Evolutionary conservation across 2,797 vertebrate genomes (phyloP).

Genomic region (Lutjanus argentimaculatus): DNA sequence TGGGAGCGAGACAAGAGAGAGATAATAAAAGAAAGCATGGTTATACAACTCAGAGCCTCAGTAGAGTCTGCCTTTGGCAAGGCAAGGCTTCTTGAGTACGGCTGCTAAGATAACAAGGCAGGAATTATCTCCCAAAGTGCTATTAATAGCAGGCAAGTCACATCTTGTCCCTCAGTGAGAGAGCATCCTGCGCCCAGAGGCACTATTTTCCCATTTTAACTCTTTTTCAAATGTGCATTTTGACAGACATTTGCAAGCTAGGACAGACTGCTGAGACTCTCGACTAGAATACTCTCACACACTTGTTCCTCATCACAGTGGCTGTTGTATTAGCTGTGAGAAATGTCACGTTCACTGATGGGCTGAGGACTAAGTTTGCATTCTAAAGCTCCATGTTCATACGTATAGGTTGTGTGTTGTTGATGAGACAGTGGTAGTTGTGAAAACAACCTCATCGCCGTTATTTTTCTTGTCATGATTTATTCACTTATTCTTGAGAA

Average conservation of each 20-base stretch:
- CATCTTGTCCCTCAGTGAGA: conserved; percentile 79
- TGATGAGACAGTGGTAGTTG: neutral
- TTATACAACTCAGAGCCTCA: conserved; percentile 77
- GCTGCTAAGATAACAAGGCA: conserved; percentile 83
- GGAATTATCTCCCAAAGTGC: conserved; percentile 85
- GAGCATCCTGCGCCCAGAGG: conserved; percentile 75
- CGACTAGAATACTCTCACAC: conserved; percentile 25
- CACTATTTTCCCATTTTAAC: conserved; percentile 68
- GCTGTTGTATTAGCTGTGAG: neutral
- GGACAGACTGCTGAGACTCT: conserved; percentile 35
- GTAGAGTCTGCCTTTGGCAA: conserved; percentile 68
- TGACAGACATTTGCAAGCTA: conserved; percentile 60
- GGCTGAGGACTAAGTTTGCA: neutral
- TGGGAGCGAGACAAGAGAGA: conserved; percentile 39
- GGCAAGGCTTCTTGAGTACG: conserved; percentile 70
- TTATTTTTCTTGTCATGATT: no score
- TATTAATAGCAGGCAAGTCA: conserved; percentile 87
- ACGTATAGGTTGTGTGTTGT: neutral
- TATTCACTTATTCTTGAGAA: no score
- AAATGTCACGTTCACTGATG: conserved; percentile 10
- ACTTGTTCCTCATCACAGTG: conserved; percentile 5
- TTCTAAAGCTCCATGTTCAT: neutral
- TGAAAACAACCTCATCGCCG: no score
- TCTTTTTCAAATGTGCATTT: conserved; percentile 66
- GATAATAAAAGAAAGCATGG: conserved; percentile 61